Evolutionary conservation across 92 coral and sea anemone genomes (phyloP).

Genomic region (Porites lobata): DNA sequence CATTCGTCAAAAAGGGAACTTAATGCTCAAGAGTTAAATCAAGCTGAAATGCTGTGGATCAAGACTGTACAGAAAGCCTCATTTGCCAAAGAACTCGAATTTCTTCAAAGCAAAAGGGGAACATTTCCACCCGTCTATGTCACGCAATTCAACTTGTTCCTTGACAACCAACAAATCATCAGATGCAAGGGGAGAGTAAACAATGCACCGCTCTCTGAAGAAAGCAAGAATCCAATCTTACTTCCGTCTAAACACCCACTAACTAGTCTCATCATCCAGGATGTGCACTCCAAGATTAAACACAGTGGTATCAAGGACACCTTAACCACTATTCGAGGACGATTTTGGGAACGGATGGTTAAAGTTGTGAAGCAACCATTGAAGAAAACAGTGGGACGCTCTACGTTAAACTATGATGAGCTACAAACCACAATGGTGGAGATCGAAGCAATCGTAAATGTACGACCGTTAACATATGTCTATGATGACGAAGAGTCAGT

Average conservation of each 20-base stretch:
- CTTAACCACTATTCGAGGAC: slow-evolving; percentile 65
- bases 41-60: too few species aligned
- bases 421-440: slow-evolving; percentile 46
- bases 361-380: slow-evolving; percentile 28
- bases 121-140: slow-evolving; percentile 56
- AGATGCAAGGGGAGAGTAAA: slow-evolving; percentile 17
- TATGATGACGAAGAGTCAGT: slow-evolving; percentile 52
- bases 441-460: slow-evolving; percentile 34
- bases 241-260: slow-evolving; percentile 65
- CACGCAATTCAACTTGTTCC: slow-evolving; percentile 62
- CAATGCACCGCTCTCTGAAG: slow-evolving; percentile 61
- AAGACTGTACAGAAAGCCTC: too few species aligned
- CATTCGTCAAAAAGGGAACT: too few species aligned
- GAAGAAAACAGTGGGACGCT: slow-evolving; percentile 52
- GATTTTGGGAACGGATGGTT: slow-evolving; percentile 49
- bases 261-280: slow-evolving; percentile 50
- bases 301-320: slow-evolving; percentile 75
- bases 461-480: slow-evolving; percentile 51
- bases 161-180: slow-evolving; percentile 22
- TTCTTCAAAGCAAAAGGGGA: slow-evolving; percentile 44
- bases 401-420: slow-evolving; percentile 31
- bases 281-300: slow-evolving; percentile 60
- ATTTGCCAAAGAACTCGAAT: slow-evolving; percentile 8
- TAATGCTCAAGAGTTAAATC: too few species aligned
- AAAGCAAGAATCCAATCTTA: slow-evolving; percentile 58